Conservation (phyloP, 1,140 invertebrate genomes). For the Steinernema khuongi region DNA sequence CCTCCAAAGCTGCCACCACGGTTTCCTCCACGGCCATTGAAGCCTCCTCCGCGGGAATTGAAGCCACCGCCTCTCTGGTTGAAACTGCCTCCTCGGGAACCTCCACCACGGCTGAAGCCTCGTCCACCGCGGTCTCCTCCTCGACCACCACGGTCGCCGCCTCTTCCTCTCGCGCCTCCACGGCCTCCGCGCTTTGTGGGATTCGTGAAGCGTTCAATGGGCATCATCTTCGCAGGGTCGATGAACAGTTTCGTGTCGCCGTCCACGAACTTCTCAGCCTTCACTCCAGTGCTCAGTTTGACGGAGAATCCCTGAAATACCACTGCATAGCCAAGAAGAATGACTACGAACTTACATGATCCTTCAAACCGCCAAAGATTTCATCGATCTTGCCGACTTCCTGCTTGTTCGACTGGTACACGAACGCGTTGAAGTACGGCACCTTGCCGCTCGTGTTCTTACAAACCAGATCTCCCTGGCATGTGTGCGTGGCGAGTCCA, state of each 20-base stretch:
- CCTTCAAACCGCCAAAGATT: conserved; percentile 87
- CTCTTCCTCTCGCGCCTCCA: neutral
- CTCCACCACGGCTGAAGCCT: neutral
- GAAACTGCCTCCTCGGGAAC: conserved; percentile 21
- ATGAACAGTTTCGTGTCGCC: conserved; percentile 82
- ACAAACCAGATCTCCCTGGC: conserved; percentile 86
- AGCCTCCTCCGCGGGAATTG: no score
- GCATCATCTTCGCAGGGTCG: conserved; percentile 84
- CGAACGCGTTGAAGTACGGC: conserved; percentile 95
- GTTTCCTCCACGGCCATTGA: neutral
- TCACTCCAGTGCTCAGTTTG: conserved; percentile 82
- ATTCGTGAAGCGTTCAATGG: conserved; percentile 67
- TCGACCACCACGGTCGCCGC: neutral
- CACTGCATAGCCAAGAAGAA: neutral
- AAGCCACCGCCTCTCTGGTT: neutral
- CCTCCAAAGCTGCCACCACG: conserved; percentile 35
- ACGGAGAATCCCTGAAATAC: conserved; percentile 75
- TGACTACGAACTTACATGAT: conserved; percentile 68
- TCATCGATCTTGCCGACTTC: conserved; percentile 99
- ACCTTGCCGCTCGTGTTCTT: conserved; percentile 83
- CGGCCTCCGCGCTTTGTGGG: neutral
- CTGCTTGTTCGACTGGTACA: conserved; percentile 91
- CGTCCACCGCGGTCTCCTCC: conserved; percentile 24
- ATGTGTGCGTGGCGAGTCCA: conserved; percentile 77
- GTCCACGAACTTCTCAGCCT: conserved; percentile 80